Evolutionary conservation across 1,140 invertebrate species (phyloP).

Genomic region (Drosophila kanapiae): DNA sequence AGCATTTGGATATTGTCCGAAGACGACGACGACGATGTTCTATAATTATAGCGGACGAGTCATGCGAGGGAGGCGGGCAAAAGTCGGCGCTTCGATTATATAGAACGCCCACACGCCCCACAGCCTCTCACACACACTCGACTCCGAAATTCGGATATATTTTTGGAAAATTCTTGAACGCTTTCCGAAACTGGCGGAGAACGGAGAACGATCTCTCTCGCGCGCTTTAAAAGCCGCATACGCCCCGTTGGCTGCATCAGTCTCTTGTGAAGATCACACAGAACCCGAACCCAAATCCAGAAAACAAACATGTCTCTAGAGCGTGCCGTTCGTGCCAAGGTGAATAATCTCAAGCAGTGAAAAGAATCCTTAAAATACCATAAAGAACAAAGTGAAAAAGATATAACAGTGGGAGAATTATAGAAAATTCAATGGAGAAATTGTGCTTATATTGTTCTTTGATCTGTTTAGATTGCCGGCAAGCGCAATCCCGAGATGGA

Average conservation of each 20-base stretch:
- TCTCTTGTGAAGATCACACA: slow-evolving; percentile 78
- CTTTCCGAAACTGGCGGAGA: slow-evolving; percentile 16
- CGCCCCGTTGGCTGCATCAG: slow-evolving; percentile 74
- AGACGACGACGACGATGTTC: slow-evolving; percentile 36
- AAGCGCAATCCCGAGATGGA: slow-evolving; percentile 96
- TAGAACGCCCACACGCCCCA: slow-evolving; percentile 57
- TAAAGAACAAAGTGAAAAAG: not conserved
- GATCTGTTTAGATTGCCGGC: slow-evolving; percentile 90
- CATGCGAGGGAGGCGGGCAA: slow-evolving; percentile 57
- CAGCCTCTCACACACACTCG: slow-evolving; percentile 55
- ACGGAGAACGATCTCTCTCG: slow-evolving; percentile 43
- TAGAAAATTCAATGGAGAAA: not conserved
- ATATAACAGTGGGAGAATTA: slow-evolving; percentile 16
- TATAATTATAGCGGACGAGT: slow-evolving; percentile 78
- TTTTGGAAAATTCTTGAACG: slow-evolving; percentile 83
- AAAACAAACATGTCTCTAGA: slow-evolving; percentile 88
- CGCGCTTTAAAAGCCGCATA: slow-evolving; percentile 80
- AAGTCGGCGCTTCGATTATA: slow-evolving; percentile 55
- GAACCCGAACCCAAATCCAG: slow-evolving; percentile 55
- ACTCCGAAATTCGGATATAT: slow-evolving; percentile 84
- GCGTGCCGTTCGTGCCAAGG: slow-evolving; percentile 89
- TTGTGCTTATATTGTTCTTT: slow-evolving; percentile 16
- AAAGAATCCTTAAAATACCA: slow-evolving; percentile 19
- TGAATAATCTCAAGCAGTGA: slow-evolving; percentile 76
- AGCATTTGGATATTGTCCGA: slow-evolving; percentile 51